A percentile compares a stretch with the other conserved stretches of the same genome.
phyloP scores from a whole-genome alignment of 2,113 vertebrate species.

The Melanotaenia duboulayi region DNA sequence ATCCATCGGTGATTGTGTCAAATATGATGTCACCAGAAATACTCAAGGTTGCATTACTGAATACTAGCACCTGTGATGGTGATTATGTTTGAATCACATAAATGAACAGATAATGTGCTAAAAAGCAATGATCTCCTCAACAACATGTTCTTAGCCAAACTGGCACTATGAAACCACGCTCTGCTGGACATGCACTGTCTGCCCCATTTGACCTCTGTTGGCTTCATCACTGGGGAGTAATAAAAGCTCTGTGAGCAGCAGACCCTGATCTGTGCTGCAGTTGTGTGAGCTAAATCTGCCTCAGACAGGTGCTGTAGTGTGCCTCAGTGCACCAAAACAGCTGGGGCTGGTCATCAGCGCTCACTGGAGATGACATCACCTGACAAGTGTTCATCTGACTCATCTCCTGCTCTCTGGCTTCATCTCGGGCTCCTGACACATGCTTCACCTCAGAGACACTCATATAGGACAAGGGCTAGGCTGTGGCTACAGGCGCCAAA shows the following conservation, averaged over 20 bases:
- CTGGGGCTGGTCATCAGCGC: constrained; percentile 72
- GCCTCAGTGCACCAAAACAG: constrained; percentile 73
- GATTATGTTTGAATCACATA: background rate
- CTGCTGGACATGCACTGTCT: constrained; percentile 44
- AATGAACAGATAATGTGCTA: background rate
- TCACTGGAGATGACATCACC: constrained; percentile 82
- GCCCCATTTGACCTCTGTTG: constrained; percentile 58
- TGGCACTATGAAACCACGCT: constrained; percentile 32
- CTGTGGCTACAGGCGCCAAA: constrained; percentile 15
- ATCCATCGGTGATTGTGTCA: constrained; percentile 57
- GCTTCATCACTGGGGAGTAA: constrained; percentile 56
- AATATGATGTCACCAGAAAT: constrained; percentile 53
- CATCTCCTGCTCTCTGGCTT: constrained; percentile 68
- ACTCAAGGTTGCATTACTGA: constrained; percentile 15
- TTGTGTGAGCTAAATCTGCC: constrained; percentile 61
- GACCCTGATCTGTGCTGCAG: constrained; percentile 47
- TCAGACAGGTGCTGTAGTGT: constrained; percentile 76
- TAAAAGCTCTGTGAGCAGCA: constrained; percentile 49
- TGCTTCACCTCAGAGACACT: constrained; percentile 60
- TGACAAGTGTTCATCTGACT: constrained; percentile 81
- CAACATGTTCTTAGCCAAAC: constrained; percentile 8
- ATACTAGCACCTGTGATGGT: constrained; percentile 23
- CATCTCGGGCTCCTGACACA: constrained; percentile 58
- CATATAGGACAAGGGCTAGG: constrained; percentile 24
- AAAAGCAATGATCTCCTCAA: background rate